phyloP scores from a whole-genome alignment of 2,113 vertebrate species.

The Podarcis raffonei region DNA sequence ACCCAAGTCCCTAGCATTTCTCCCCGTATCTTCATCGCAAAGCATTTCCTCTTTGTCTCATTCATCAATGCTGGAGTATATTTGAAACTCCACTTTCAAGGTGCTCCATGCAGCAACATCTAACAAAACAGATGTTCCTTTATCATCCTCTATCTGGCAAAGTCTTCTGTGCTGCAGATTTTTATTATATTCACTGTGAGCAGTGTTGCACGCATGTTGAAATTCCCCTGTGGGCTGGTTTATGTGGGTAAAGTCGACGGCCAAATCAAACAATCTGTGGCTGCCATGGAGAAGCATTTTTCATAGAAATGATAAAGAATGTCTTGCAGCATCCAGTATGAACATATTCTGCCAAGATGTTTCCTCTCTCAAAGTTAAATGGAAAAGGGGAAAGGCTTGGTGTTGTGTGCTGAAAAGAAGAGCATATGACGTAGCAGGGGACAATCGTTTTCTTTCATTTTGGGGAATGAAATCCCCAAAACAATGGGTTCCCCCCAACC shows the following conservation, averaged over 20 bases:
- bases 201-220: slow-evolving; percentile 14
- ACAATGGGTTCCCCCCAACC: not conserved
- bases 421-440: not conserved
- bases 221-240: slow-evolving; percentile 25
- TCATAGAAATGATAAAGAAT: slow-evolving; percentile 23
- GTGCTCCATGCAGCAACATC: not conserved
- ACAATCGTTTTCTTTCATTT: not conserved
- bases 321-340: not conserved
- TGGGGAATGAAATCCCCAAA: not conserved
- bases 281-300: slow-evolving; percentile 18
- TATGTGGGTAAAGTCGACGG: slow-evolving; percentile 26
- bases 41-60: too few relatives aligned
- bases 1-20: not conserved
- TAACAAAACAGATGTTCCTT: slow-evolving; percentile 16
- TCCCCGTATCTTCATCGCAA: not conserved
- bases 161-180: slow-evolving; percentile 14
- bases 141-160: slow-evolving; percentile 36
- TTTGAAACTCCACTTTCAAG: not conserved
- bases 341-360: slow-evolving; percentile 7
- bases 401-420: not conserved
- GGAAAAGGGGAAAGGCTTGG: not conserved
- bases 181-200: slow-evolving; percentile 18
- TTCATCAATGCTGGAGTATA: not conserved
- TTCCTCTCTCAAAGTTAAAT: not conserved
- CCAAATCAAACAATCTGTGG: slow-evolving; percentile 36